These are phyloP conservation scores for Myotis daubentonii DNA, from an alignment of 2,797 vertebrate species.

Conservation along the genomic window DNA sequence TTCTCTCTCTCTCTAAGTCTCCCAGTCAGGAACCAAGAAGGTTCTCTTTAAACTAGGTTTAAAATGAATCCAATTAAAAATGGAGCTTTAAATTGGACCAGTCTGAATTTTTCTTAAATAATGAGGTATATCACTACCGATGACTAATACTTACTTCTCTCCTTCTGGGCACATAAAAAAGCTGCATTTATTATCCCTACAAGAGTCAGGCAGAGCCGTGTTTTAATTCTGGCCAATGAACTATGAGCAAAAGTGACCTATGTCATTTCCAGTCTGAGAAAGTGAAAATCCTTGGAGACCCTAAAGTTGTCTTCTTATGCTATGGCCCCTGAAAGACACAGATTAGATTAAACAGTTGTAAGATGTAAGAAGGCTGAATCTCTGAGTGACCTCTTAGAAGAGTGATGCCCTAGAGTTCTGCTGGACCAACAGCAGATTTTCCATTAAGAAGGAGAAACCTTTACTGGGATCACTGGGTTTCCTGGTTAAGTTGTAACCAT, in stretches of 20 bases:
- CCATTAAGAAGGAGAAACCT: slow-evolving; percentile 14
- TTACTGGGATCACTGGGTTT: neutral
- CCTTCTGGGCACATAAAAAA: neutral
- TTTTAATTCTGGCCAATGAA: neutral
- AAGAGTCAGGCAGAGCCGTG: neutral
- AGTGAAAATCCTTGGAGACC: neutral
- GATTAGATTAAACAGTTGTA: slow-evolving; percentile 24
- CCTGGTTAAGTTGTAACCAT: neutral
- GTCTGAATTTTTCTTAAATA: neutral
- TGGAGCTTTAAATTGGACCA: neutral
- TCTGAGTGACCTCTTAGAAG: slow-evolving; percentile 19
- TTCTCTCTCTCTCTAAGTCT: neutral
- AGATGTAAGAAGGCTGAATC: neutral
- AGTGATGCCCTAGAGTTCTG: neutral
- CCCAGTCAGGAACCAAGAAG: neutral
- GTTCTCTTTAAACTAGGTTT: neutral
- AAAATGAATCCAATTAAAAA: slow-evolving; percentile 14
- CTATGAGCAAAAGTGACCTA: neutral
- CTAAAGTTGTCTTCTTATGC: neutral
- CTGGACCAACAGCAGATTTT: neutral
- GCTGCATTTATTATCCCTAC: neutral
- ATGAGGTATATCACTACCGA: neutral
- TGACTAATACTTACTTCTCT: neutral
- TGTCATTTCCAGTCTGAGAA: slow-evolving; percentile 3
- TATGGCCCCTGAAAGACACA: neutral